phyloP scores from a whole-genome alignment of 1,140 invertebrate species.

The Leptinotarsa defecta region DNA sequence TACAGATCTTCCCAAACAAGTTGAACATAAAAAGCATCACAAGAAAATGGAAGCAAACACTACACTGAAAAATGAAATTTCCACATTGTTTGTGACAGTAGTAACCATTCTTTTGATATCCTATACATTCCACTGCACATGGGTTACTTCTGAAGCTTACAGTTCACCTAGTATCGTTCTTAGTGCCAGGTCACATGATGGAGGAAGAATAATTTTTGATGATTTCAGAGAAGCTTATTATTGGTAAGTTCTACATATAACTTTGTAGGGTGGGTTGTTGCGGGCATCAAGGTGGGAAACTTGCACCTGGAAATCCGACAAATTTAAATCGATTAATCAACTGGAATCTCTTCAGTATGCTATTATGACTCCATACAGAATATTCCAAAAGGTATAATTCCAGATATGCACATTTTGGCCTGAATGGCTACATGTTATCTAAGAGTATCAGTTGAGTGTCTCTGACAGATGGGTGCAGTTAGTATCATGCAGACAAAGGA shows the following conservation, averaged over 20 bases:
- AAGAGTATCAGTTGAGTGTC: too few relatives aligned
- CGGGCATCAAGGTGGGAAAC: too few relatives aligned
- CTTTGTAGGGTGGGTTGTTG: too few relatives aligned
- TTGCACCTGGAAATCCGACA: too few relatives aligned
- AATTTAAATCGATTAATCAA: too few relatives aligned
- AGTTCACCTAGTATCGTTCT: slow-evolving; percentile 96
- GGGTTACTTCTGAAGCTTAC: slow-evolving; percentile 99
- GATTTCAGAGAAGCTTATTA: slow-evolving; percentile 98
- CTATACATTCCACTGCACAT: slow-evolving; percentile 97
- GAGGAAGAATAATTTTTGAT: slow-evolving; percentile 93
- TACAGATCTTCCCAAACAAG: slow-evolving; percentile 62
- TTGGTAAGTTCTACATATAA: slow-evolving; percentile 70
- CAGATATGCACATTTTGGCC: too few relatives aligned
- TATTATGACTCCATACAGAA: too few relatives aligned
- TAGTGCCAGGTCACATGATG: slow-evolving; percentile 92
- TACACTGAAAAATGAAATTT: slow-evolving; percentile 87
- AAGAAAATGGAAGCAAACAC: slow-evolving; percentile 82
- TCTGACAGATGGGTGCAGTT: too few relatives aligned
- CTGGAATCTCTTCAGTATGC: too few relatives aligned
- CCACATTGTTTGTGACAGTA: slow-evolving; percentile 81
- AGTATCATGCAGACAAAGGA: too few relatives aligned
- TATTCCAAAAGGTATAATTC: too few relatives aligned
- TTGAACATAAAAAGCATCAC: slow-evolving; percentile 67
- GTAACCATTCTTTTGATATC: slow-evolving; percentile 86
- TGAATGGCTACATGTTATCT: too few relatives aligned